A percentile compares a stretch with the other conserved stretches of the same genome.
phyloP scores from a whole-genome alignment of 2,888 invertebrate genomes.

The Scotopteryx bipunctaria region DNA sequence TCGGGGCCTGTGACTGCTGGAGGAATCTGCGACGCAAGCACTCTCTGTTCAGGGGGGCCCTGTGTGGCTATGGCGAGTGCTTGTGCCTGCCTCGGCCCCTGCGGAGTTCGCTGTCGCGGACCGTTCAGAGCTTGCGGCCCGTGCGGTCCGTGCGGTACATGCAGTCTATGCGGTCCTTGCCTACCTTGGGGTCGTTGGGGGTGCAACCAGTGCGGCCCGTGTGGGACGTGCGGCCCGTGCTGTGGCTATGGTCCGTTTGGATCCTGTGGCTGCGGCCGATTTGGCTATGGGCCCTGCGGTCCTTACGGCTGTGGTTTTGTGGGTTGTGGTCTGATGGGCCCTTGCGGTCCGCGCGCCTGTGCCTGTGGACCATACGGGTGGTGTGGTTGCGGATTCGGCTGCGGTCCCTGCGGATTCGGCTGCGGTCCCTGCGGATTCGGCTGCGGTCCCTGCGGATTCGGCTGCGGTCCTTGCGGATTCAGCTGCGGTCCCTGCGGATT shows the following conservation, averaged over 20 bases:
- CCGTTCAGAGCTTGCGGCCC: conserved; percentile 31
- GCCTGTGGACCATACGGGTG: neutral
- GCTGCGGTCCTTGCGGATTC: neutral
- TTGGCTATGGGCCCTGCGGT: conserved; percentile 30
- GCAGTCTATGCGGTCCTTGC: conserved; percentile 30
- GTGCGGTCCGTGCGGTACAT: conserved; percentile 31
- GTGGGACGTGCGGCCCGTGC: conserved; percentile 33
- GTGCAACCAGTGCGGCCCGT: conserved; percentile 36
- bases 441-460: too few relatives aligned
- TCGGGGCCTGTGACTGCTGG: conserved; percentile 38
- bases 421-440: conserved; percentile 9
- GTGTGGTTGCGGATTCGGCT: neutral
- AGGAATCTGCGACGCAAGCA: conserved; percentile 36
- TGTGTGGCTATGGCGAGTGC: conserved; percentile 22
- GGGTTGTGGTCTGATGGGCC: conserved; percentile 6
- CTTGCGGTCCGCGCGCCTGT: conserved; percentile 10
- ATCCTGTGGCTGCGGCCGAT: conserved; percentile 28
- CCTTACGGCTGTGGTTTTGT: neutral
- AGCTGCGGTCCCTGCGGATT: neutral
- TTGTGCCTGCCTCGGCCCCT: conserved; percentile 16
- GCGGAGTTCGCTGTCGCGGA: conserved; percentile 16
- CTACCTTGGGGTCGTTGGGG: conserved; percentile 35
- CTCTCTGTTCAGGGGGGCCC: conserved; percentile 30
- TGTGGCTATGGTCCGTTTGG: conserved; percentile 40
- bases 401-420: neutral